phyloP scores from a whole-genome alignment of 2,888 invertebrate genomes.

The Acrobasis suavella region DNA sequence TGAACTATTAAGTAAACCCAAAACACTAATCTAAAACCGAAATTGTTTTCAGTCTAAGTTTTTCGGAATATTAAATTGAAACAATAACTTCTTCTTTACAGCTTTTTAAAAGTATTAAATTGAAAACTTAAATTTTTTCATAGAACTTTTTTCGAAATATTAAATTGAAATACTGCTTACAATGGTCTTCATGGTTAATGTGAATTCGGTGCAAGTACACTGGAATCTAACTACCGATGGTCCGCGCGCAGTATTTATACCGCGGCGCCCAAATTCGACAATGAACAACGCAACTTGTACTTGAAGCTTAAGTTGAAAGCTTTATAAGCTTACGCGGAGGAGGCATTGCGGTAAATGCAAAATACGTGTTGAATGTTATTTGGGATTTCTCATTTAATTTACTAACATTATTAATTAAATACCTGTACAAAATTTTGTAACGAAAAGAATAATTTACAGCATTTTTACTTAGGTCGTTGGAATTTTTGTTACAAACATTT shows the following conservation, averaged over 20 bases:
- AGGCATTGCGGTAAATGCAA: slow-evolving; percentile 31
- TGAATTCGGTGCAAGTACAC: slow-evolving; percentile 43
- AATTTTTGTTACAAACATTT: too few species aligned
- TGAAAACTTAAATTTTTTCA: too few species aligned
- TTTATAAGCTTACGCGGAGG: slow-evolving; percentile 47
- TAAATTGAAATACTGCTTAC: slow-evolving; percentile 48
- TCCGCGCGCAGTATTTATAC: slow-evolving; percentile 59
- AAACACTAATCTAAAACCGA: neutral
- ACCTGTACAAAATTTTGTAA: too few species aligned
- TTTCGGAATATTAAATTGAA: neutral
- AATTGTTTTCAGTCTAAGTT: neutral
- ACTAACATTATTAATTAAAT: too few species aligned
- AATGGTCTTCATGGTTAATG: slow-evolving; percentile 64
- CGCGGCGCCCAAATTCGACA: slow-evolving; percentile 58
- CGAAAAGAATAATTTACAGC: too few species aligned
- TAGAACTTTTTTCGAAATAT: neutral
- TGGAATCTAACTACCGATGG: slow-evolving; percentile 61
- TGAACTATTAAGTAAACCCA: too few species aligned
- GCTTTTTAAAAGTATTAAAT: too few species aligned
- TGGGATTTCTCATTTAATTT: too few species aligned
- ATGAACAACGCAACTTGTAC: slow-evolving; percentile 57
- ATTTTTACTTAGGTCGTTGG: too few species aligned
- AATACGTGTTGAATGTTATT: too few species aligned
- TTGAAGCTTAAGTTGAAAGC: slow-evolving; percentile 51
- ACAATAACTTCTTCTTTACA: neutral